These are phyloP conservation scores for Pituophis catenifer DNA, from an alignment of 2,113 vertebrate genomes.

Conservation along the genomic window DNA sequence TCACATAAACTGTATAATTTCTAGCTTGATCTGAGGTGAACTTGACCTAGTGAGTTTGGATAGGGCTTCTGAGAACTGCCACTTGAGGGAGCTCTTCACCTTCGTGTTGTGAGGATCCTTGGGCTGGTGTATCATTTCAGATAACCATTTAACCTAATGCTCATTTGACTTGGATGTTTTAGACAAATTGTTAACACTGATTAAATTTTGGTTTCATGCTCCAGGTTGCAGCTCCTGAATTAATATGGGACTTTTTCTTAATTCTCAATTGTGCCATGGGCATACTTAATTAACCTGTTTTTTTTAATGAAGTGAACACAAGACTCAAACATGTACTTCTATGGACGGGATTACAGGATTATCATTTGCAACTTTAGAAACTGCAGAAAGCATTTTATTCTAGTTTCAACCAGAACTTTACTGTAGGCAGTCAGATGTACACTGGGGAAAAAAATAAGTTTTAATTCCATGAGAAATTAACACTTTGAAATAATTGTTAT, in stretches of 20 bases:
- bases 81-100: not conserved
- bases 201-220: not conserved
- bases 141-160: not conserved
- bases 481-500: not conserved
- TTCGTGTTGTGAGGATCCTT: not conserved
- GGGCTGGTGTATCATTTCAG: not conserved
- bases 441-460: not conserved
- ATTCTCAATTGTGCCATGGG: not conserved
- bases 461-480: not conserved
- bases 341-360: not conserved
- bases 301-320: not conserved
- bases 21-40: not conserved
- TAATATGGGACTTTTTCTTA: not conserved
- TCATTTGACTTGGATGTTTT: not conserved
- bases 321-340: not conserved
- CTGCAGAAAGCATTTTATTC: not conserved
- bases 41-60: not conserved
- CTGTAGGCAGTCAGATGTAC: not conserved
- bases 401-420: not conserved
- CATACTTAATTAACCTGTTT: not conserved
- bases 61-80: not conserved
- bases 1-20: not conserved
- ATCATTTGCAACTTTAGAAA: not conserved
- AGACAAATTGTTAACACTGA: not conserved
- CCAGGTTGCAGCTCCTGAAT: not conserved